These are phyloP conservation scores for Rhineura floridana DNA, from an alignment of 2,113 vertebrate genomes.

Conservation along the genomic window DNA sequence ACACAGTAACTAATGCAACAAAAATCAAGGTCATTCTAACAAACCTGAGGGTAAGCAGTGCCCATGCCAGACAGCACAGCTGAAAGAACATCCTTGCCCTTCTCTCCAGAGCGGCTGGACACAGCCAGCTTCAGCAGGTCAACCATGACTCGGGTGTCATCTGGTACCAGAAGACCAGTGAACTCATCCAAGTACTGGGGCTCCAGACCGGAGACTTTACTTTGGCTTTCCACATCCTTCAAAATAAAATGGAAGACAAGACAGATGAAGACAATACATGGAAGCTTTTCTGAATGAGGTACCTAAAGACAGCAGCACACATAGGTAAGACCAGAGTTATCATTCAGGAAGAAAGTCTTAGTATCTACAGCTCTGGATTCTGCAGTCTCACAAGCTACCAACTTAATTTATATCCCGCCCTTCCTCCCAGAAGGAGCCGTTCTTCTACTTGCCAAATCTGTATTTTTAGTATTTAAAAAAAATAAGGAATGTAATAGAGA, in stretches of 20 bases:
- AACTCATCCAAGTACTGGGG: constrained; percentile 96
- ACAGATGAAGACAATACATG: not conserved
- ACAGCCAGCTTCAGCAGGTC: constrained; percentile 95
- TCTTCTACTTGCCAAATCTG: not conserved
- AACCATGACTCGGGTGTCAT: constrained; percentile 94
- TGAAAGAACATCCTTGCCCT: constrained; percentile 92
- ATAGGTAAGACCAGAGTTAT: not conserved
- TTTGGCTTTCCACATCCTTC: constrained; percentile 94
- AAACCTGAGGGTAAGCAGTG: constrained; percentile 94
- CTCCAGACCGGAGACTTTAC: constrained; percentile 88
- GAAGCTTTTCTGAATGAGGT: not conserved
- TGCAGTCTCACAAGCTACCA: not conserved
- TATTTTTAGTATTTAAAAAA: not conserved
- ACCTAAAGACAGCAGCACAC: not conserved
- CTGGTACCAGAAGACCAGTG: constrained; percentile 89
- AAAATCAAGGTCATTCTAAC: not conserved
- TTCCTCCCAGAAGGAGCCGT: too few species aligned
- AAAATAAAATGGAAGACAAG: constrained; percentile 40
- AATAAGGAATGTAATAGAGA: not conserved
- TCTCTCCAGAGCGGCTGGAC: constrained; percentile 90
- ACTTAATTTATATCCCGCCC: not conserved
- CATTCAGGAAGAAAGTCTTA: not conserved
- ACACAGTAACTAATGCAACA: not conserved
- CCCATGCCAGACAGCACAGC: constrained; percentile 97
- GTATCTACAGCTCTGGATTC: not conserved